These are phyloP conservation scores for Syngnathoides biaculeatus DNA, from an alignment of 2,113 vertebrate genomes.

Conservation along the genomic window DNA sequence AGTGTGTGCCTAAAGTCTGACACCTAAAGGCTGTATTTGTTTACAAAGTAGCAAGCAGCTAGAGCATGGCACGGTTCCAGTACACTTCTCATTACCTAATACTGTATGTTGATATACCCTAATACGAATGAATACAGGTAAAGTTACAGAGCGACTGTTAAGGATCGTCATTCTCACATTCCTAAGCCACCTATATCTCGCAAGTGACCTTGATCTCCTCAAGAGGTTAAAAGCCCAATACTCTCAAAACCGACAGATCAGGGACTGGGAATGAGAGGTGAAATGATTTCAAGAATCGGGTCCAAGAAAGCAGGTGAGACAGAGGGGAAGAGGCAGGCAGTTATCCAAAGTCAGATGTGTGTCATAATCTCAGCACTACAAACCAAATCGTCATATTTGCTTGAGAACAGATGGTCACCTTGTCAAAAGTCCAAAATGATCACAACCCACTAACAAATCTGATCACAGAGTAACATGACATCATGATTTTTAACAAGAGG, in stretches of 20 bases:
- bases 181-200: not conserved
- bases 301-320: not conserved
- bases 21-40: too few species aligned
- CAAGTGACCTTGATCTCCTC: not conserved
- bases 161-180: not conserved
- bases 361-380: not conserved
- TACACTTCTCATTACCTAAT: too few species aligned
- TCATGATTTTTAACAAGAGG: constrained; percentile 29
- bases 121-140: too few species aligned
- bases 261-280: not conserved
- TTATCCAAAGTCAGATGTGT: constrained; percentile 5
- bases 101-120: too few species aligned
- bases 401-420: not conserved
- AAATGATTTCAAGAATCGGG: not conserved
- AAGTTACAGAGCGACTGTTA: too few species aligned
- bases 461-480: constrained; percentile 12
- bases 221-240: not conserved
- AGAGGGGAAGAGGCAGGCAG: not conserved
- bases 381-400: not conserved
- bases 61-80: too few species aligned
- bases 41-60: too few species aligned
- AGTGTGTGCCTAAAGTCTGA: too few species aligned
- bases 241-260: not conserved
- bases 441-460: constrained; percentile 19
- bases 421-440: constrained; percentile 4